Conservation (phyloP, 53 echinoderm and acorn worm genomes). For the Apostichopus leukothele region DNA sequence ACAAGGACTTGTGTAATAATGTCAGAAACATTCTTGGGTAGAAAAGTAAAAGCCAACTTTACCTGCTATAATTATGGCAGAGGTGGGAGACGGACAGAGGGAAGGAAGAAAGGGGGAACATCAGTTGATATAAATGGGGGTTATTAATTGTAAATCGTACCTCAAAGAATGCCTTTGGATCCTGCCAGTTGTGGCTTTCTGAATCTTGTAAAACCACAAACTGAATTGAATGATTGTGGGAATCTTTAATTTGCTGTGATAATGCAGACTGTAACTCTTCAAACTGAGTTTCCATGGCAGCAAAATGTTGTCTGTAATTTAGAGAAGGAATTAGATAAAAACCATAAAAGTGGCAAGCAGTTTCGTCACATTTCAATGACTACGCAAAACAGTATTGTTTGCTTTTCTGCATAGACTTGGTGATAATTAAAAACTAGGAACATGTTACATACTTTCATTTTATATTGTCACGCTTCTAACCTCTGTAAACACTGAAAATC, state of each 20-base stretch:
- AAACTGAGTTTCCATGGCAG: constrained; percentile 61
- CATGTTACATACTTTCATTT: too few relatives aligned
- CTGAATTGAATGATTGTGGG: constrained; percentile 62
- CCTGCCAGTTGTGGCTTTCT: constrained; percentile 92
- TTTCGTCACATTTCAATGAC: neutral
- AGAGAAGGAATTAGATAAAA: neutral
- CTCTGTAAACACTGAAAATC: too few relatives aligned
- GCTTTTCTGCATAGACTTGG: too few relatives aligned
- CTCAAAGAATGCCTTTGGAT: constrained; percentile 96
- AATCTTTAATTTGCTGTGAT: constrained; percentile 55
- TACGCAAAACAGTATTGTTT: neutral
- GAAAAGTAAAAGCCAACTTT: too few relatives aligned
- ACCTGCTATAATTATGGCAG: too few relatives aligned
- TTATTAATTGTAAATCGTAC: constrained; percentile 32
- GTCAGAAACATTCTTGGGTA: too few relatives aligned
- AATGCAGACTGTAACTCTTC: constrained; percentile 55
- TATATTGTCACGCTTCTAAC: too few relatives aligned
- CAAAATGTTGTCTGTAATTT: constrained; percentile 52
- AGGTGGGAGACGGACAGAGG: too few relatives aligned
- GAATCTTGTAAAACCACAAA: constrained; percentile 89
- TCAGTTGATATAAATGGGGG: too few relatives aligned
- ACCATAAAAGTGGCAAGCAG: neutral
- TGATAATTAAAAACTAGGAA: too few relatives aligned
- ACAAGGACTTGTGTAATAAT: too few relatives aligned
- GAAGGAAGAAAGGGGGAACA: too few relatives aligned